Conservation (phyloP, 2,888 invertebrate genomes). For the Hirtodrosophila duncani region DNA sequence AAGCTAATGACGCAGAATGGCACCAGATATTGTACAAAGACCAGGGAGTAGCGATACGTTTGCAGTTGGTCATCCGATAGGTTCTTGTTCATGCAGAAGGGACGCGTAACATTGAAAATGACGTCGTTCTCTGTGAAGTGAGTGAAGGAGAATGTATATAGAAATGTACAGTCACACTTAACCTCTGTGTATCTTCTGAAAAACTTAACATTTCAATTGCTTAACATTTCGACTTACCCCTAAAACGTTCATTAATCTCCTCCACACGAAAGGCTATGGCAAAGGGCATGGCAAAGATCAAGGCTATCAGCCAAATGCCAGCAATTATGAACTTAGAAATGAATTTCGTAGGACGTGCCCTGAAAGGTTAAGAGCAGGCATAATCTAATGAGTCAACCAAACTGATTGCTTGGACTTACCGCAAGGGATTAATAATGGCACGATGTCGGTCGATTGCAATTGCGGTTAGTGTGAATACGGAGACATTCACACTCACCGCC, state of each 20-base stretch:
- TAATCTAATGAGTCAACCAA: constrained; percentile 9
- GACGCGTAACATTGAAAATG: constrained; percentile 76
- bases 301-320: constrained; percentile 86
- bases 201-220: not conserved
- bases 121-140: constrained; percentile 64
- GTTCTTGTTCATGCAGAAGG: constrained; percentile 80
- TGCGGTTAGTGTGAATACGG: constrained; percentile 91
- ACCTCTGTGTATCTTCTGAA: not conserved
- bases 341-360: constrained; percentile 86
- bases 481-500: constrained; percentile 91
- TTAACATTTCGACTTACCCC: constrained; percentile 56
- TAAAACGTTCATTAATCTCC: constrained; percentile 71
- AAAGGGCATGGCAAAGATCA: constrained; percentile 84
- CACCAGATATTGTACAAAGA: constrained; percentile 85
- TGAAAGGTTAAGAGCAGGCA: constrained; percentile 71
- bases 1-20: constrained; percentile 89
- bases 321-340: constrained; percentile 86
- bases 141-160: not conserved
- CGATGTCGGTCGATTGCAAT: constrained; percentile 92
- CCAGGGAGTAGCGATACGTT: constrained; percentile 79
- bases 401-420: constrained; percentile 79
- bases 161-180: not conserved
- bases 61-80: constrained; percentile 79
- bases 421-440: constrained; percentile 86
- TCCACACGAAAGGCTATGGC: constrained; percentile 77